A percentile compares a stretch with the other conserved stretches of the same genome.
These are phyloP conservation scores for Ariopsis seemanni DNA, from an alignment of 2,113 vertebrate species.

Conservation along the genomic window DNA sequence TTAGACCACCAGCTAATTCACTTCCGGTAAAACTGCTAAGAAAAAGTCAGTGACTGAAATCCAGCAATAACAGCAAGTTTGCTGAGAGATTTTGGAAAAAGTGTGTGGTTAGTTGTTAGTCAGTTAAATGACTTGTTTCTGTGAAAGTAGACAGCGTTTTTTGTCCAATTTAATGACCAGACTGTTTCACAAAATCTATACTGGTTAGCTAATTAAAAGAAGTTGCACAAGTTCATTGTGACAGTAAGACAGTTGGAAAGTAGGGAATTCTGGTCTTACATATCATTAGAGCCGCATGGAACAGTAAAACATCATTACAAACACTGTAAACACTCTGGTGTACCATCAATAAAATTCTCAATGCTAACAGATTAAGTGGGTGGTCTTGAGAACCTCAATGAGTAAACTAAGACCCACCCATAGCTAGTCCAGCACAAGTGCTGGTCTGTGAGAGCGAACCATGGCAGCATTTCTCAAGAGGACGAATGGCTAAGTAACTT, in stretches of 20 bases:
- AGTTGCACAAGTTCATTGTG: background rate
- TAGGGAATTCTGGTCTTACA: background rate
- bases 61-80: too few species aligned
- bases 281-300: background rate
- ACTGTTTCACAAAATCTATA: background rate
- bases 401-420: background rate
- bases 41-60: too few species aligned
- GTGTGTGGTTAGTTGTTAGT: background rate
- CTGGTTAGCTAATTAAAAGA: background rate
- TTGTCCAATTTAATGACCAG: background rate
- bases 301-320: background rate
- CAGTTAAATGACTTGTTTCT: background rate
- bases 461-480: slow-evolving; percentile 6
- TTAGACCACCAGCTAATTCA: too few species aligned
- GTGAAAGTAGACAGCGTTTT: background rate
- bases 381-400: background rate
- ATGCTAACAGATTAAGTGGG: background rate
- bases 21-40: too few species aligned
- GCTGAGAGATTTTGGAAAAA: too few species aligned
- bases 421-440: background rate
- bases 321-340: background rate
- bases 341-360: background rate
- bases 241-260: background rate
- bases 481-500: slow-evolving; percentile 3
- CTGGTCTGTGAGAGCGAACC: background rate